These are phyloP conservation scores for Lasioglossum baleicum DNA, from an alignment of 1,140 invertebrate species.

Conservation along the genomic window DNA sequence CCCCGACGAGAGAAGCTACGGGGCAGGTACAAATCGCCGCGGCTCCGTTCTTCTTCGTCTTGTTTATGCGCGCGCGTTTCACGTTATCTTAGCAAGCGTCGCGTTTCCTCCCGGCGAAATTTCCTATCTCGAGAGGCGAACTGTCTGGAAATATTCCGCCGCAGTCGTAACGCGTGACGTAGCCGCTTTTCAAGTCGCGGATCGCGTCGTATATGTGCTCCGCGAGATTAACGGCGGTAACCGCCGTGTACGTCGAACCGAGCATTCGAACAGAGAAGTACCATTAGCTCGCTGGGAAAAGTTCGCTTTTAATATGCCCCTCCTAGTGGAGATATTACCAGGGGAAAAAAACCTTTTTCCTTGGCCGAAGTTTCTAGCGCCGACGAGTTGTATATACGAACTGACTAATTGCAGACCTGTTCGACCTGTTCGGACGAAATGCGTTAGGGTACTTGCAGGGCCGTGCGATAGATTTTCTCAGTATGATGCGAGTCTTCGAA, in stretches of 20 bases:
- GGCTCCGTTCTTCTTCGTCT: slow-evolving; percentile 6
- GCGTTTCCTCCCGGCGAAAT: background rate
- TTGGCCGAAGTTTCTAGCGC: too few species aligned
- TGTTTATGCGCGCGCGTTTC: slow-evolving; percentile 14
- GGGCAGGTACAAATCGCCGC: slow-evolving; percentile 49
- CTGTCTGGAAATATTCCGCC: background rate
- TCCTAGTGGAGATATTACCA: too few species aligned
- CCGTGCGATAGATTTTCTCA: too few species aligned
- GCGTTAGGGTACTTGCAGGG: too few species aligned
- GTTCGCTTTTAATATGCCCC: too few species aligned
- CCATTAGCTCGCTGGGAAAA: background rate
- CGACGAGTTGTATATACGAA: too few species aligned
- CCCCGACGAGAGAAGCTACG: slow-evolving; percentile 12
- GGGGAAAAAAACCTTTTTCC: too few species aligned
- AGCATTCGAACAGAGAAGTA: slow-evolving; percentile 1
- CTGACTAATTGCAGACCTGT: too few species aligned
- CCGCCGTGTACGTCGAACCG: background rate
- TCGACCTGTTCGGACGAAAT: too few species aligned
- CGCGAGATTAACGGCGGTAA: slow-evolving; percentile 6
- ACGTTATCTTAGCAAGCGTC: slow-evolving; percentile 24
- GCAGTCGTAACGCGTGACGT: background rate
- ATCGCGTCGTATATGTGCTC: background rate
- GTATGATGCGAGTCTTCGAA: too few species aligned
- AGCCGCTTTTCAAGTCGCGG: background rate
- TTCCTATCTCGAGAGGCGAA: background rate